Conservation (phyloP, 2,888 invertebrate species). For the Hemistola chrysoprasaria region DNA sequence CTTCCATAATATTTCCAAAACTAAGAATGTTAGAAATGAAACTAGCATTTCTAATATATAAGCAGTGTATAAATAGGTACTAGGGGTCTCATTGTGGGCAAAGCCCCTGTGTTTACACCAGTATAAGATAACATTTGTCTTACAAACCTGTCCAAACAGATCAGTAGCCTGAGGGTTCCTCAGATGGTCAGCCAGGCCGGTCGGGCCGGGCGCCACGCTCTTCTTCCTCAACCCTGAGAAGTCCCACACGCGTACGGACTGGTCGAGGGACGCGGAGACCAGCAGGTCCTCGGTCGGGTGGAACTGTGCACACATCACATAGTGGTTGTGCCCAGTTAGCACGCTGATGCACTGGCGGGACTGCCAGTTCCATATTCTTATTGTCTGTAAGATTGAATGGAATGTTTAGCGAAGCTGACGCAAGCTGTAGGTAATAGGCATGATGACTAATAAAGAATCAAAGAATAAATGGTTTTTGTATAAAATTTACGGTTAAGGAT, state of each 20-base stretch:
- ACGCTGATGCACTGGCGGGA: constrained; percentile 97
- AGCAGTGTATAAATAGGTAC: no score
- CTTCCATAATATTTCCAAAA: no score
- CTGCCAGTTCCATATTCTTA: constrained; percentile 99
- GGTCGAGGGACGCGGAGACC: constrained; percentile 98
- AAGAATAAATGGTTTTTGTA: no score
- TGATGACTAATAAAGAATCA: no score
- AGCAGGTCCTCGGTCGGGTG: constrained; percentile 98
- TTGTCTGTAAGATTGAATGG: constrained; percentile 89
- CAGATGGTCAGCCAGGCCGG: constrained; percentile 93
- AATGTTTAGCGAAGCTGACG: no score
- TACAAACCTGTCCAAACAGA: constrained; percentile 93
- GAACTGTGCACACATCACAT: constrained; percentile 99
- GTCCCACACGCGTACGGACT: constrained; percentile 99
- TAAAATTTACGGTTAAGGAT: no score
- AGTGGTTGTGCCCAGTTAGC: constrained; percentile 98
- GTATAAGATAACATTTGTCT: no score
- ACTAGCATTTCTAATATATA: no score
- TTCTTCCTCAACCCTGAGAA: constrained; percentile 98
- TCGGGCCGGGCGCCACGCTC: constrained; percentile 97
- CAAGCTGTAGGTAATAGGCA: no score
- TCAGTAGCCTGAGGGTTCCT: constrained; percentile 94
- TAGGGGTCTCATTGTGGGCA: no score
- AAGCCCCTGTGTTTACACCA: no score
- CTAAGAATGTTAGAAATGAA: no score